These are phyloP conservation scores for Polietes domitor DNA, from an alignment of 2,888 invertebrate genomes.

Conservation along the genomic window DNA sequence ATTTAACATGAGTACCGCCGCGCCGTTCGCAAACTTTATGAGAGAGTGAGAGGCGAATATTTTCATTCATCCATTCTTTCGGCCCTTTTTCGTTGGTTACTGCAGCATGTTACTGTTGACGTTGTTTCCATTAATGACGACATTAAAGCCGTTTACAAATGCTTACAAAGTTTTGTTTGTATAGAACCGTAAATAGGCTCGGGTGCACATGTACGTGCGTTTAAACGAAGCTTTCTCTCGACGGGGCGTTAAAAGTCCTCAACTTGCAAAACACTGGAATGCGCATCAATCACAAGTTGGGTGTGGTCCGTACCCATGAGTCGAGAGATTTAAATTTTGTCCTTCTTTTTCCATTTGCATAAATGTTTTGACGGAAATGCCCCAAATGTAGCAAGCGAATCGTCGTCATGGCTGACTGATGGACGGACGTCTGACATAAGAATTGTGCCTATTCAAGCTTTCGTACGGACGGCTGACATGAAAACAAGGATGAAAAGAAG, in stretches of 20 bases:
- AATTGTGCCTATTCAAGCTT: not conserved
- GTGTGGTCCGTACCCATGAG: conserved; percentile 3
- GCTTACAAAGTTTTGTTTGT: conserved; percentile 13
- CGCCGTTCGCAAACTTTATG: not conserved
- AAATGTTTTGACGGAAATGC: conserved; percentile 18
- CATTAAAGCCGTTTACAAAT: conserved; percentile 11
- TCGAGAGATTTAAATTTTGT: conserved; percentile 1
- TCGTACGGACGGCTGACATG: not conserved
- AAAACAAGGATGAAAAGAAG: not conserved
- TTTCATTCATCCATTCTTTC: not conserved
- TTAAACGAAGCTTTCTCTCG: not conserved
- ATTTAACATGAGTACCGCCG: conserved; percentile 52
- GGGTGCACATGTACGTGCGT: not conserved
- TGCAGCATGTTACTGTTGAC: not conserved
- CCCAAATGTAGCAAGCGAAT: not conserved
- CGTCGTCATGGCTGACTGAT: not conserved
- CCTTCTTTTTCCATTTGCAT: not conserved
- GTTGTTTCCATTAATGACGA: conserved; percentile 18
- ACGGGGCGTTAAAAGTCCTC: conserved; percentile 19
- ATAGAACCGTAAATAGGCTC: not conserved
- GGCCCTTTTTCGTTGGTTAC: not conserved
- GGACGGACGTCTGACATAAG: not conserved
- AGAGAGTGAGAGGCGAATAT: not conserved
- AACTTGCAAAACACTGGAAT: not conserved
- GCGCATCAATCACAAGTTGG: no score